Conservation (phyloP, 2,888 invertebrate species). For the Stenodema calcarata region DNA sequence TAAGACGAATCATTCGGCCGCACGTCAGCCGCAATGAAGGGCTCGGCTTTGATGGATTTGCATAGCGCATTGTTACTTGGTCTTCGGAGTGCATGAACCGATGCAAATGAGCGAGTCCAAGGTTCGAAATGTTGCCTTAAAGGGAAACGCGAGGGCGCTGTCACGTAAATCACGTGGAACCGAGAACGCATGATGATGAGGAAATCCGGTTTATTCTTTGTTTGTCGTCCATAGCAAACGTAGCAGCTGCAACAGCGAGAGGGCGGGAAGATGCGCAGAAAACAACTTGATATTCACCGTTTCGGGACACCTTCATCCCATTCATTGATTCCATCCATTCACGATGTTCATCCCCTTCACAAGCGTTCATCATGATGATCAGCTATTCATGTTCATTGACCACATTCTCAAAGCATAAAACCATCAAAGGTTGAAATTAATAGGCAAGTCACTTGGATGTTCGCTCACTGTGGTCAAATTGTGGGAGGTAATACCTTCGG, state of each 20-base stretch:
- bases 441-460: no score
- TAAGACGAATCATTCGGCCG: background rate
- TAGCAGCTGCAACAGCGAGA: conserved; percentile 1
- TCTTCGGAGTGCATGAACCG: conserved; percentile 21
- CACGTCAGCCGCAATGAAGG: background rate
- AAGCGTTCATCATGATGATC: no score
- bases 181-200: conserved; percentile 33
- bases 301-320: background rate
- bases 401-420: no score
- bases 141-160: conserved; percentile 5
- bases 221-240: background rate
- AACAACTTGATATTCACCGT: background rate
- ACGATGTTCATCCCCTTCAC: background rate
- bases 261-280: background rate
- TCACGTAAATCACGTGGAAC: conserved; percentile 34
- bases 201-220: conserved; percentile 35
- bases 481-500: no score
- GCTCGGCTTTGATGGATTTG: conserved; percentile 16
- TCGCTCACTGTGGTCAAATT: no score
- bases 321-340: background rate
- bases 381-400: no score
- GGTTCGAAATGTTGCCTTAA: conserved; percentile 25
- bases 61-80: conserved; percentile 9
- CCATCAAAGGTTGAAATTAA: no score
- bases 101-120: conserved; percentile 29